Percentiles rank a stretch among this genome's conserved stretches.
phyloP scores from a whole-genome alignment of 2,797 vertebrate species.

The Podargus strigoides region DNA sequence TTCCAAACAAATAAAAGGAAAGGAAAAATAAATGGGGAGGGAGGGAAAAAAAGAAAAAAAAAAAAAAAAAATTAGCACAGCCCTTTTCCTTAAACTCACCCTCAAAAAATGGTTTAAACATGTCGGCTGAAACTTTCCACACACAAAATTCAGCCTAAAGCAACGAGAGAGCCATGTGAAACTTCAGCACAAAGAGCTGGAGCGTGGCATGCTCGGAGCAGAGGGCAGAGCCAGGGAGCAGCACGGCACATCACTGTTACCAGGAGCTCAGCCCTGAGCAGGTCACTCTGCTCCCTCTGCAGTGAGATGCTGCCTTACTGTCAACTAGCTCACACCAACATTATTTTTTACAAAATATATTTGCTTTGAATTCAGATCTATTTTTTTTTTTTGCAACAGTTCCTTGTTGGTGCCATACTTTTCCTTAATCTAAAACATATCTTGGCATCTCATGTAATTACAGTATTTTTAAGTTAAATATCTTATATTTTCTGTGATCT shows the following conservation, averaged over 20 bases:
- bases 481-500: not conserved
- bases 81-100: not conserved
- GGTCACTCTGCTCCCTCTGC: not conserved
- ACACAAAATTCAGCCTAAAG: not conserved
- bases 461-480: not conserved
- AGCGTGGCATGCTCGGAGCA: fast-evolving
- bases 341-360: not conserved
- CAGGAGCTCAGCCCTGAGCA: fast-evolving
- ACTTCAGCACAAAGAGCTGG: not conserved
- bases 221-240: not conserved
- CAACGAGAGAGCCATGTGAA: not conserved
- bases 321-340: fast-evolving
- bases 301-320: not conserved
- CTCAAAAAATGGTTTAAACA: not conserved
- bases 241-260: not conserved
- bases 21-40: too few species aligned
- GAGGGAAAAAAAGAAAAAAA: fast-evolving
- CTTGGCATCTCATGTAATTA: not conserved
- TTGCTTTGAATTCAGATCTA: not conserved
- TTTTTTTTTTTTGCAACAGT: not conserved
- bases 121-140: not conserved
- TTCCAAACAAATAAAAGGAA: not conserved
- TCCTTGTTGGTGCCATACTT: not conserved
- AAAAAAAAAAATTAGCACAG: not conserved
- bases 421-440: not conserved